Evolutionary conservation across 1,140 invertebrate species (phyloP), one percentile per base, ranked within the genome.

Genomic region (Streblospio benedicti): DNA sequence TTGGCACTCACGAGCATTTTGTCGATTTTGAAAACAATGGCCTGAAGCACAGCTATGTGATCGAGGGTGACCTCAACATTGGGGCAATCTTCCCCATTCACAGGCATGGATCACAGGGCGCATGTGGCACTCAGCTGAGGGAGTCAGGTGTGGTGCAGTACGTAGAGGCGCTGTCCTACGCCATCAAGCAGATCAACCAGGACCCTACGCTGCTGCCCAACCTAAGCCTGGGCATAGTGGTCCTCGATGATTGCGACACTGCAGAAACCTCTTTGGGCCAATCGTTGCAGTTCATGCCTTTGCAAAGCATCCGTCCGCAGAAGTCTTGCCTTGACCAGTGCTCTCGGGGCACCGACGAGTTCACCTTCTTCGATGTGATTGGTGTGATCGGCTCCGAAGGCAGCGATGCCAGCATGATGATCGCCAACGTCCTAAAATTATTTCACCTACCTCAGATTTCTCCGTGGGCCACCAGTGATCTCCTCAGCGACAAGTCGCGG

Each of bases 391-490:
- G 59, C 23, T 31, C 59, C 28, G 59, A 60, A 14, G 55, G 59
- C 31, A 58, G 51, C 44, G 38, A 32, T 3, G 35, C 59, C 18
- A 68, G 65, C 50, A 67, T 68, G 1, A 59, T 64, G 4, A 59
- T 68, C 14, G 66, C 68, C 14, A 65, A 67, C 47, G 65, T 70
- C 4, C 38, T 63, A 0, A 28, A 38, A 2, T n/a, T 52, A 41
- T 70, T 69, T 33, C 18, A 64, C n/a, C 58, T 71, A 4, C 70
- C 70, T 0, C 68, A 66, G 51, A 66, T 71, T 38, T 69, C 67
- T 41, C 67, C 67, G 20, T 63, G 61, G 12, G 57, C 70, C 4
- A 69, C 68, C 6, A 67, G 65, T 25, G 66, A 70, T 45, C 35
- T 68, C 4, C 58, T 71, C 5, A 71, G 70, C 57, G 67, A 70